Evolutionary conservation across 2,888 invertebrate species (phyloP), one percentile per base, ranked within the genome.

Genomic region (Pyralis farinalis): DNA sequence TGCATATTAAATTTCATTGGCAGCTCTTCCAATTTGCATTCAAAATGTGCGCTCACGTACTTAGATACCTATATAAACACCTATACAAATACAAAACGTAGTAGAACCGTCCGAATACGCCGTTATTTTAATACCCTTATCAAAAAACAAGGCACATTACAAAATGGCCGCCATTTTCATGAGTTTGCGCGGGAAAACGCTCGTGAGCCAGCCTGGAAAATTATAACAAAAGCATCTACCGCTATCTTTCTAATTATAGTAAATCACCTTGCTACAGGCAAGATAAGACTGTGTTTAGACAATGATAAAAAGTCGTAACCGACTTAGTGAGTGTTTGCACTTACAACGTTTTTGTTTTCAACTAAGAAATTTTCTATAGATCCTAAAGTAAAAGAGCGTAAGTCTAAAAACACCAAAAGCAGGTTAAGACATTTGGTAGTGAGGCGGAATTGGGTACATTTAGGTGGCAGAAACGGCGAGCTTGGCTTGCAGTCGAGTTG

Each of bases 181-280:
- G 82, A 85, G 83, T 84, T 84, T 78, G 81, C 80, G 78, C 83
- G 84, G 80, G 81, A 81, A 85, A 85, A 73, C 71, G 78, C 71
- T 80, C 80, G 80, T 77, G 80, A 79, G 76, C 76, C 77, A 71
- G 82, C 80, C 86, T 81, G 85, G 83, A 86, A 88, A 88, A 87
- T 88, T 87, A 87, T 87, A 87, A 87, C 87, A 88, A 88, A 85
- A 87, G 85, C 86, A 83, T 85, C 87, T 78, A 83, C 81, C 85
- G 88, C 88, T 90, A 90, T 90, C 90, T 90, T 83, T 86, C 86
- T 89, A 89, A 90, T 90, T 90, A 90, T 87, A 84, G 84, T 87
- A 87, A 86, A 87, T 87, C 87, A 87, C 86, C 87, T 87, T 82
- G 83, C 86, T 82, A 86, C 79, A 79, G 81, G 76, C 82, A 65